These are phyloP conservation scores for Lithophane ornitopus DNA, from an alignment of 2,888 invertebrate species.

Conservation along the genomic window DNA sequence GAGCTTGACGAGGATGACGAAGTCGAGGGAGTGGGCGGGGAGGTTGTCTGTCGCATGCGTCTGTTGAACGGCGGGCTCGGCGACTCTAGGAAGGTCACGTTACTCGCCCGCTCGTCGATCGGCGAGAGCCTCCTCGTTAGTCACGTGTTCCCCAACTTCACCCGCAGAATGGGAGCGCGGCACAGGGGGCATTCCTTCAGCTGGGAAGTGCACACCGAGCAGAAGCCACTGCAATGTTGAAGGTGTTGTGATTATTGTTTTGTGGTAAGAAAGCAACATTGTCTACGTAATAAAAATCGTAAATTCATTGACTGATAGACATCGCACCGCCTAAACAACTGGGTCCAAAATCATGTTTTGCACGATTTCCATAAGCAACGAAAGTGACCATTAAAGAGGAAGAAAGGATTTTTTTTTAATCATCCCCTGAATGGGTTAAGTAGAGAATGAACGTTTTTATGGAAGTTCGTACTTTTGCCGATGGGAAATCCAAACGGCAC, in stretches of 20 bases:
- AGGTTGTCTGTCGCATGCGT: neutral
- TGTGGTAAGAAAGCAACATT: neutral
- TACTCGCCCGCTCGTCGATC: constrained; percentile 12
- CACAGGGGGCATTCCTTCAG: constrained; percentile 97
- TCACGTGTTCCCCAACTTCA: constrained; percentile 74
- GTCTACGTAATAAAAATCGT: neutral
- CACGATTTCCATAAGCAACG: too few species aligned
- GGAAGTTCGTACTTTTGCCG: neutral
- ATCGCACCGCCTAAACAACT: too few species aligned
- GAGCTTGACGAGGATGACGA: neutral
- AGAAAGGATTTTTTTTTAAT: neutral
- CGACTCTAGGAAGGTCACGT: constrained; percentile 29
- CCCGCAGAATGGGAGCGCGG: constrained; percentile 85
- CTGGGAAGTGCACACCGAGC: constrained; percentile 94
- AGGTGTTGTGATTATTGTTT: constrained; percentile 6
- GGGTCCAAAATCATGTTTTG: too few species aligned
- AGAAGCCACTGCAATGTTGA: constrained; percentile 93
- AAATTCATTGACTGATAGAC: too few species aligned
- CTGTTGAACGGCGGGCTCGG: constrained; percentile 25
- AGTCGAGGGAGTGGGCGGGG: neutral
- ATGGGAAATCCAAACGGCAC: neutral
- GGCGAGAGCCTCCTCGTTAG: constrained; percentile 41
- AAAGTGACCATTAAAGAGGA: neutral
- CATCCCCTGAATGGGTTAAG: neutral
- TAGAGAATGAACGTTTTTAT: too few species aligned